phyloP scores from a whole-genome alignment of 2,888 invertebrate species.

The Pecten maximus region DNA sequence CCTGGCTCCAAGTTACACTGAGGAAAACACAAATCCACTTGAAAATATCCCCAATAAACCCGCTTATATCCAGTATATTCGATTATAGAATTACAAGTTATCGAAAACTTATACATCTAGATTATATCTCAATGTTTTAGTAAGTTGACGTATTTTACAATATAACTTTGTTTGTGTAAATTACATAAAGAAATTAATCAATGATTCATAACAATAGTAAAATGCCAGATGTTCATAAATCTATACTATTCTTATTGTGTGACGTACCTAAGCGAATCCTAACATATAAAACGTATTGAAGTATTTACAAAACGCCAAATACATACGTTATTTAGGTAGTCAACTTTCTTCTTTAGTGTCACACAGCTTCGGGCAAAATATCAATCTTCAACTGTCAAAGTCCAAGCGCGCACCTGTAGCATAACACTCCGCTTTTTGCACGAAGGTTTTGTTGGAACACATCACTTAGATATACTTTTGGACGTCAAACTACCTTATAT shows the following conservation, averaged over 20 bases:
- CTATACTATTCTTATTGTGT: background rate
- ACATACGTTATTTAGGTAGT: background rate
- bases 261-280: background rate
- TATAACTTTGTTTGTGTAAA: background rate
- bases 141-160: background rate
- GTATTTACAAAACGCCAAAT: background rate
- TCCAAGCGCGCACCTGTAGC: background rate
- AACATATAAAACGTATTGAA: background rate
- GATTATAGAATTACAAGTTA: too few relatives aligned
- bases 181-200: background rate
- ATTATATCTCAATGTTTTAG: background rate
- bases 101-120: too few relatives aligned
- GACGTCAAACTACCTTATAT: conserved; percentile 3
- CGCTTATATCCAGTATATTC: too few relatives aligned
- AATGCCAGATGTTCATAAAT: conserved; percentile 29
- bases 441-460: background rate
- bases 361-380: conserved; percentile 6
- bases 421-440: background rate
- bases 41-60: too few relatives aligned
- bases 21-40: background rate
- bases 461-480: background rate
- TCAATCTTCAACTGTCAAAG: conserved; percentile 18
- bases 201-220: background rate
- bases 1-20: background rate
- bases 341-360: background rate